These are phyloP conservation scores for Drosophila tropicalis DNA, from an alignment of 1,140 invertebrate genomes.

Conservation along the genomic window DNA sequence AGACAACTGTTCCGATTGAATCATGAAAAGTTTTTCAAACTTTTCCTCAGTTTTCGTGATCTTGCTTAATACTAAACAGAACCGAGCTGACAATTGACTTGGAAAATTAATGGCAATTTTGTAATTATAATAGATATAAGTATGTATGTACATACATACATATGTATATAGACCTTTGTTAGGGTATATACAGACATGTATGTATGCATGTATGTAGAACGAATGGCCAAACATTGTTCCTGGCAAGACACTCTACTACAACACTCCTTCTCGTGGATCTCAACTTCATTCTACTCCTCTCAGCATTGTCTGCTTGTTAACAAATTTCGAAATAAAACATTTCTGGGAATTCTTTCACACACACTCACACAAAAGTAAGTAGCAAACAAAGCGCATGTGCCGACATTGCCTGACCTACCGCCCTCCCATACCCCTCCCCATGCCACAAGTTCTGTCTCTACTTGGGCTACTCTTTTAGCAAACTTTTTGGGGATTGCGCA, in stretches of 20 bases:
- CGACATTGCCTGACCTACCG: conserved; percentile 40
- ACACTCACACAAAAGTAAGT: conserved; percentile 37
- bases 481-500: conserved; percentile 66
- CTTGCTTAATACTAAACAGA: too few relatives aligned
- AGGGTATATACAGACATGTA: too few relatives aligned
- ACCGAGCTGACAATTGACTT: too few relatives aligned
- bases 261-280: not conserved
- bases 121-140: not conserved
- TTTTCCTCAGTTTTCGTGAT: too few relatives aligned
- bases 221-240: conserved; percentile 45
- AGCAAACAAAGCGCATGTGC: conserved; percentile 65
- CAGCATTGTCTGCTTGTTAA: conserved; percentile 65
- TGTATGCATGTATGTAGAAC: not conserved
- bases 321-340: conserved; percentile 75
- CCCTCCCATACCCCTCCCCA: not conserved
- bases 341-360: conserved; percentile 67
- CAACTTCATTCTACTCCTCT: conserved; percentile 28
- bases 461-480: conserved; percentile 46
- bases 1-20: too few relatives aligned
- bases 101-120: too few relatives aligned
- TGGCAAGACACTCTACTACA: conserved; percentile 12
- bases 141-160: not conserved
- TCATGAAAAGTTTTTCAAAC: too few relatives aligned
- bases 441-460: conserved; percentile 12
- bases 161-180: not conserved